phyloP scores from a whole-genome alignment of 92 coral and sea anemone species.

The Actinernus sp. region DNA sequence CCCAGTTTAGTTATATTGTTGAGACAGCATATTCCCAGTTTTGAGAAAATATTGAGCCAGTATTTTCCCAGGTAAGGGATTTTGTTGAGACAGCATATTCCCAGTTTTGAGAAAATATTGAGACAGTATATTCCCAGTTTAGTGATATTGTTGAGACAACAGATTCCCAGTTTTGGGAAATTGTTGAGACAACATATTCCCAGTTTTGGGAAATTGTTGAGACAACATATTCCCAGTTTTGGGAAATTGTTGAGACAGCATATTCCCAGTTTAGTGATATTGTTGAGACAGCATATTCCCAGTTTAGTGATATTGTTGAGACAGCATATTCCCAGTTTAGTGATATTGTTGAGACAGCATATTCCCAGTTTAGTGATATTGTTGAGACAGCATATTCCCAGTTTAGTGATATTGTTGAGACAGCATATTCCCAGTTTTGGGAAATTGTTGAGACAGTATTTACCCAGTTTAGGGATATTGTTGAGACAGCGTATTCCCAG shows the following conservation, averaged over 20 bases:
- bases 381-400: neutral
- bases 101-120: too few species aligned
- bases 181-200: neutral
- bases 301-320: slow-evolving; percentile 4
- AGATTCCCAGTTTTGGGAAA: too few species aligned
- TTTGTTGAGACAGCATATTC: too few species aligned
- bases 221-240: neutral
- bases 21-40: neutral
- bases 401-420: too few species aligned
- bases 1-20: neutral
- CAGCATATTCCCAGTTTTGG: too few species aligned
- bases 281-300: slow-evolving; percentile 1
- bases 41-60: too few species aligned
- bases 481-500: too few species aligned
- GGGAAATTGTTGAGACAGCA: slow-evolving; percentile 11
- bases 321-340: slow-evolving; percentile 1
- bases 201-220: slow-evolving; percentile 8
- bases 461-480: slow-evolving; percentile 9
- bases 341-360: slow-evolving; percentile 1
- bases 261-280: slow-evolving; percentile 2
- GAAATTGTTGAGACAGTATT: neutral
- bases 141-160: too few species aligned
- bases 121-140: too few species aligned
- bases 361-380: slow-evolving; percentile 4
- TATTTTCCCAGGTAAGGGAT: too few species aligned